Evolutionary conservation across 2,888 invertebrate species (phyloP).

Genomic region (Lasioglossum leucozonium): DNA sequence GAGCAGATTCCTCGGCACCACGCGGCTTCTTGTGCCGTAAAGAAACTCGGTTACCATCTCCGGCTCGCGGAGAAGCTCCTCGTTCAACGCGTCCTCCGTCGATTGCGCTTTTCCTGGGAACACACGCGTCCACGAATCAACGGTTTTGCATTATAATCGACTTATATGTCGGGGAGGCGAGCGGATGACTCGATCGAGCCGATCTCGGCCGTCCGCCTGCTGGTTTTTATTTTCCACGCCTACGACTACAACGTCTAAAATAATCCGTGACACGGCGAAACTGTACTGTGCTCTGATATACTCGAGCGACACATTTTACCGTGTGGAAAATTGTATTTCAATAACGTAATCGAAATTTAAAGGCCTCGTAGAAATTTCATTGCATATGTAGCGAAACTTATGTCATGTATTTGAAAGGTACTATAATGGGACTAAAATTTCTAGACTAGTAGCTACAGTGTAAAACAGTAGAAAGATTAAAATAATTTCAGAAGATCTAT

Average conservation of each 20-base stretch:
- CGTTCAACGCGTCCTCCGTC: slow-evolving; percentile 83
- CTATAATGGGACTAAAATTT: background rate
- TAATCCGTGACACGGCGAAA: background rate
- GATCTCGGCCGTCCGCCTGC: too few species aligned
- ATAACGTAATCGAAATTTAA: background rate
- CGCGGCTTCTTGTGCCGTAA: slow-evolving; percentile 86
- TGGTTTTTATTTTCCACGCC: background rate
- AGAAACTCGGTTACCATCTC: slow-evolving; percentile 87
- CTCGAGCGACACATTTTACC: background rate
- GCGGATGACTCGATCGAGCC: background rate
- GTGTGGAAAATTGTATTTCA: background rate
- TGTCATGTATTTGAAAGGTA: too few species aligned
- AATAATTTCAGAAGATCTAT: background rate
- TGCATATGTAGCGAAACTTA: too few species aligned
- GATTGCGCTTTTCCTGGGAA: slow-evolving; percentile 82
- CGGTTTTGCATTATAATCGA: background rate
- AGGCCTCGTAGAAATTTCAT: background rate
- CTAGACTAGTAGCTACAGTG: background rate
- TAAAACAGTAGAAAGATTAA: background rate
- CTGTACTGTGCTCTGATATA: background rate
- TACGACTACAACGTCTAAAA: background rate
- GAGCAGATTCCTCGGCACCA: slow-evolving; percentile 85
- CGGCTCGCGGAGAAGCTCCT: slow-evolving; percentile 86
- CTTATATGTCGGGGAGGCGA: background rate
- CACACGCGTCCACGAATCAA: slow-evolving; percentile 6